These are phyloP conservation scores for Synanthedon myopaeformis DNA, from an alignment of 2,888 invertebrate species.

Conservation along the genomic window DNA sequence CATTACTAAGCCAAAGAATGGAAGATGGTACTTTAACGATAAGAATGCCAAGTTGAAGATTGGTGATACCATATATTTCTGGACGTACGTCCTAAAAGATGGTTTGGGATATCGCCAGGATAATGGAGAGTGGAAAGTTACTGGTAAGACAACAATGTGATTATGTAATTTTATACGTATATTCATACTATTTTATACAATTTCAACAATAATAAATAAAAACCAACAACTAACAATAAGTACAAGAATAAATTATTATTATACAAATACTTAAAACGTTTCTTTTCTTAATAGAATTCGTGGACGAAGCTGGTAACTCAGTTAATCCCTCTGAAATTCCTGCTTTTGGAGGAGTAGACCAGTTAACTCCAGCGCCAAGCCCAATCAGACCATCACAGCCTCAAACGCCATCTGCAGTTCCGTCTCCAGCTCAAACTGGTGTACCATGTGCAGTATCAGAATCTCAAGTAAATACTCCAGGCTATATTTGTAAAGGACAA, in stretches of 20 bases:
- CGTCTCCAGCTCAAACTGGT: constrained; percentile 7
- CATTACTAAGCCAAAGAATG: constrained; percentile 70
- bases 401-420: constrained; percentile 5
- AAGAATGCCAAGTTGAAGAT: constrained; percentile 65
- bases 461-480: constrained; percentile 38
- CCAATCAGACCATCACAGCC: constrained; percentile 3
- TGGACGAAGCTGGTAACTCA: constrained; percentile 41
- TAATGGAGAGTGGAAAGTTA: constrained; percentile 69
- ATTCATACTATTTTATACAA: background rate
- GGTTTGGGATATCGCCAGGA: constrained; percentile 78
- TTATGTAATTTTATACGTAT: background rate
- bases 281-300: constrained; percentile 26
- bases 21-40: constrained; percentile 77
- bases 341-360: background rate
- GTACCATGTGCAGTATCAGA: constrained; percentile 42
- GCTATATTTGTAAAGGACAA: constrained; percentile 65
- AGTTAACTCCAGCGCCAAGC: constrained; percentile 1
- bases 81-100: constrained; percentile 78
- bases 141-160: constrained; percentile 33
- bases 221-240: background rate
- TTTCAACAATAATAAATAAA: background rate
- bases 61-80: constrained; percentile 80
- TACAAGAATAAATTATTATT: background rate
- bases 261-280: background rate
- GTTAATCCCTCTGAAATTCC: constrained; percentile 9